Conservation (phyloP, 92 coral and sea anemone genomes). For the Umimayanthus kanabou region DNA sequence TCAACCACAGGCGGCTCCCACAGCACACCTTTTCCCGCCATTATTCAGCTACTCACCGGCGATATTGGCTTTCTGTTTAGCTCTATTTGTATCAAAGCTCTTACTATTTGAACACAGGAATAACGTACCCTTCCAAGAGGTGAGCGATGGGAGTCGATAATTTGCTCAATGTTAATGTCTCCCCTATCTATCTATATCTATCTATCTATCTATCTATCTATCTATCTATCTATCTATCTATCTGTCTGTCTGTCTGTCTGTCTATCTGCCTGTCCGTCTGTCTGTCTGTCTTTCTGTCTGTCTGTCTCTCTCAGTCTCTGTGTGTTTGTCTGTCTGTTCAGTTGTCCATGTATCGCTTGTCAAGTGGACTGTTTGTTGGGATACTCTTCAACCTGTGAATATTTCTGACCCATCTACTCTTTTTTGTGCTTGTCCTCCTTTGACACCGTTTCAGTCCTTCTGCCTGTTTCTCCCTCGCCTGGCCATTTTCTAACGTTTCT, state of each 20-base stretch:
- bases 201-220: not conserved
- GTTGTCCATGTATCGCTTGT: not conserved
- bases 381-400: not conserved
- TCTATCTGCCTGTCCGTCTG: not conserved
- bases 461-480: not conserved
- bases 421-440: not conserved
- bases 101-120: slow-evolving; percentile 49
- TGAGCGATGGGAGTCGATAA: not conserved
- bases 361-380: too few relatives aligned
- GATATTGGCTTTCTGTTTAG: slow-evolving; percentile 53
- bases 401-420: not conserved
- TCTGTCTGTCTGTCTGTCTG: too few relatives aligned
- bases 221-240: not conserved
- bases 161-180: not conserved
- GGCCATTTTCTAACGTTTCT: not conserved
- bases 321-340: not conserved
- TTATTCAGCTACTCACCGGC: slow-evolving; percentile 52
- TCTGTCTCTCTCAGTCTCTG: not conserved
- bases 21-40: slow-evolving; percentile 60
- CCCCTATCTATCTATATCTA: too few relatives aligned
- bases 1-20: slow-evolving; percentile 49
- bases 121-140: slow-evolving; percentile 49
- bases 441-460: not conserved
- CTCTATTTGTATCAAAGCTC: slow-evolving; percentile 55
- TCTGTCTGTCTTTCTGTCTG: not conserved